These are phyloP conservation scores for Alethe castanea DNA, from an alignment of 2,113 vertebrate genomes.

Conservation along the genomic window DNA sequence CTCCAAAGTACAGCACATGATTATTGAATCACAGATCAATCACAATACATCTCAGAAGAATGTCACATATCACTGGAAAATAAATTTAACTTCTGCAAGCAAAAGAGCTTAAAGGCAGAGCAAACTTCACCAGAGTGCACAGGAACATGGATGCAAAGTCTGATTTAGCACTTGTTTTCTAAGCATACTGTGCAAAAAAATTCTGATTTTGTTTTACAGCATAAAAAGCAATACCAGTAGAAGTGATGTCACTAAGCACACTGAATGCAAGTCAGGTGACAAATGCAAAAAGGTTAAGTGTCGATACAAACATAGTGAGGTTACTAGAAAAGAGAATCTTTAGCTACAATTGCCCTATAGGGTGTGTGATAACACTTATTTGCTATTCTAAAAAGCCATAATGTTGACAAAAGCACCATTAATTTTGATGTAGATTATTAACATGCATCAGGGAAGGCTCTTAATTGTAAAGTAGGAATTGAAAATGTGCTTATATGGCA, in stretches of 20 bases:
- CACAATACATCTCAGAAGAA: neutral
- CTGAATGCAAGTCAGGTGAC: neutral
- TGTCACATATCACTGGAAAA: neutral
- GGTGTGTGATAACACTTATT: neutral
- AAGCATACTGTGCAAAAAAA: neutral
- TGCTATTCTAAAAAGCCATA: neutral
- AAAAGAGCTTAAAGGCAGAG: neutral
- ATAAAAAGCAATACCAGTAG: neutral
- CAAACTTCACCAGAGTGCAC: neutral
- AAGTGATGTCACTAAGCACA: neutral
- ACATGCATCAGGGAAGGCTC: neutral
- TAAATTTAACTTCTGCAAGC: neutral
- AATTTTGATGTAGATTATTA: conserved; percentile 25
- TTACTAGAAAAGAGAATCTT: neutral
- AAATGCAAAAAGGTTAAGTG: neutral
- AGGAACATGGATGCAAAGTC: neutral
- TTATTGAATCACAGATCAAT: neutral
- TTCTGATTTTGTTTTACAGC: neutral
- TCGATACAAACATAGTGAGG: accelerated
- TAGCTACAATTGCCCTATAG: neutral
- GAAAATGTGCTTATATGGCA: neutral
- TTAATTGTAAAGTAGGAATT: conserved; percentile 37
- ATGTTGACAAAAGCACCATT: neutral
- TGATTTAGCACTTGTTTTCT: neutral
- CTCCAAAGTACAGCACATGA: neutral